Evolutionary conservation across 2,888 invertebrate species (phyloP), one percentile per base, ranked within the genome.

Genomic region (Autographa pulchrina): DNA sequence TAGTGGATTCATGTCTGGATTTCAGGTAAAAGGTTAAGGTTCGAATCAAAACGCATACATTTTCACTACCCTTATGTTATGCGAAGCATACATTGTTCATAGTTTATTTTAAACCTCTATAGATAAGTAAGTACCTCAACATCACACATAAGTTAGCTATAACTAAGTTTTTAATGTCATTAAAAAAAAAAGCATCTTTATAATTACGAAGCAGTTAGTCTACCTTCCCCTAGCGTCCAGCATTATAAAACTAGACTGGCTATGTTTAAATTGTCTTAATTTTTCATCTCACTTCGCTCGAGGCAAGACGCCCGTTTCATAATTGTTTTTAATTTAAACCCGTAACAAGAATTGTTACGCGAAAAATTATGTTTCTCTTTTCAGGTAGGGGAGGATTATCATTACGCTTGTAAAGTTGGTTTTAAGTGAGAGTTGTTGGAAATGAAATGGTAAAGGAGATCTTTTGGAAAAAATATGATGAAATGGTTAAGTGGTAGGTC

Each of bases 291-390:
- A 75, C 85, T 78, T 87, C 88, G 87, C 82, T 88, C 85, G 82
- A 82, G 92, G 89, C 81, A 72, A 79, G 80, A 78, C 68, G 65
- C 83, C 86, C 86, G 89, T 83, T 87, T 89, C 92, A 92, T 95
- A 95, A 95, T 95, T 95, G 95, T 95, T 95, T 94, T 95, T 95
- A 95, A 95, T 94, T 95, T 94, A 92, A 91, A 89, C 88, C 87
- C 87, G 92, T 70, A 74, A 72, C 71, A 83, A 86, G 82, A 85
- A 88, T 91, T 84, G 89, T 89, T 90, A 91, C 89, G 89, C 86
- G 90, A 91, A 91, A 91, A 91, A 91, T 91, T 87, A 90, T 87
- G 86, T 78, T 69, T 78, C 70, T 85, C 88, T 85, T 82, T 84
- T 78, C 78, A 84, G 84, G 85, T 87, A 83, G 81, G 62, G 66